A percentile compares a stretch with the other conserved stretches of the same genome.
phyloP scores from a whole-genome alignment of 1,140 invertebrate species.

The Drosophila nannoptera region DNA sequence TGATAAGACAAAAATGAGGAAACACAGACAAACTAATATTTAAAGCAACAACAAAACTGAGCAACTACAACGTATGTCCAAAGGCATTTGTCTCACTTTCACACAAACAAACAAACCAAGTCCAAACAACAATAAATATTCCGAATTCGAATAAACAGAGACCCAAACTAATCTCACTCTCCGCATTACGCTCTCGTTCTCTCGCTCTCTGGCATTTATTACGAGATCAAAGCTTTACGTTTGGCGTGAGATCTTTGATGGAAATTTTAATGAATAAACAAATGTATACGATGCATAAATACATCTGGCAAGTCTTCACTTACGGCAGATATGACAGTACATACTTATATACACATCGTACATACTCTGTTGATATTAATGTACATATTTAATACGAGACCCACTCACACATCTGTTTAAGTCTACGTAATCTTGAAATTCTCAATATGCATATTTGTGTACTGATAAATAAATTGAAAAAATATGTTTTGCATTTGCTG shows the following conservation, averaged over 20 bases:
- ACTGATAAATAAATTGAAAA: slow-evolving; percentile 28
- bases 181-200: background rate
- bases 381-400: slow-evolving; percentile 4
- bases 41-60: slow-evolving; percentile 13
- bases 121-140: slow-evolving; percentile 45
- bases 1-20: slow-evolving; percentile 43
- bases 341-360: background rate
- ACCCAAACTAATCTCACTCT: slow-evolving; percentile 21
- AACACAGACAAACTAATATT: slow-evolving; percentile 26
- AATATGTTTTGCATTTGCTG: slow-evolving; percentile 46
- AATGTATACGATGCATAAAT: background rate
- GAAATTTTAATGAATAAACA: slow-evolving; percentile 20
- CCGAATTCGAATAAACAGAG: slow-evolving; percentile 40
- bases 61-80: slow-evolving; percentile 36
- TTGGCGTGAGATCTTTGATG: slow-evolving; percentile 14
- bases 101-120: slow-evolving; percentile 62
- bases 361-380: background rate
- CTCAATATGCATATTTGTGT: slow-evolving; percentile 7
- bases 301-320: background rate
- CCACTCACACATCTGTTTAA: slow-evolving; percentile 15
- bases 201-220: slow-evolving; percentile 10
- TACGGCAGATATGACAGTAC: slow-evolving; percentile 13
- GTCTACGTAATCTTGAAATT: slow-evolving; percentile 18
- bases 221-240: slow-evolving; percentile 26
- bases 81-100: slow-evolving; percentile 67